phyloP scores from a whole-genome alignment of 2,113 vertebrate genomes.

The Osmerus mordax region DNA sequence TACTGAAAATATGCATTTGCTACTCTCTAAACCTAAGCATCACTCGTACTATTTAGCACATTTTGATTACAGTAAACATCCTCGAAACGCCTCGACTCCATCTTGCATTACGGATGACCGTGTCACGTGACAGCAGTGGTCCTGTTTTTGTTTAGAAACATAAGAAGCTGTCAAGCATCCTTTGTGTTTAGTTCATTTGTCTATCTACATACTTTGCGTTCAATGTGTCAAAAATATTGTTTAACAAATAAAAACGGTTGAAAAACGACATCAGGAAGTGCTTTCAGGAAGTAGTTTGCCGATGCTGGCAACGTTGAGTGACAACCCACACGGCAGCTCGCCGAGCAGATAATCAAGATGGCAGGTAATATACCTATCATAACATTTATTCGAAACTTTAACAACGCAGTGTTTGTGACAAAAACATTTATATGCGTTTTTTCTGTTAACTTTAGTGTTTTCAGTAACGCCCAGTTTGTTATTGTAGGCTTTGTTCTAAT shows the following conservation, averaged over 20 bases:
- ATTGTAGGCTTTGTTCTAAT: neutral
- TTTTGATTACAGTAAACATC: slow-evolving; percentile 38
- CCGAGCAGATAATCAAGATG: slow-evolving; percentile 77
- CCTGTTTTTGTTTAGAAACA: slow-evolving; percentile 23
- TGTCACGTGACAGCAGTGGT: slow-evolving; percentile 64
- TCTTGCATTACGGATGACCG: slow-evolving; percentile 63
- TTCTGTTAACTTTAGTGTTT: neutral
- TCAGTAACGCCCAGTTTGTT: rapidly evolving
- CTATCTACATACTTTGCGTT: slow-evolving; percentile 5
- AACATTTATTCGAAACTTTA: slow-evolving; percentile 27
- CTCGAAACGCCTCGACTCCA: slow-evolving; percentile 57
- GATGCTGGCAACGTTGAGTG: slow-evolving; percentile 55
- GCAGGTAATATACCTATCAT: slow-evolving; percentile 66
- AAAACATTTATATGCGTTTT: rapidly evolving
- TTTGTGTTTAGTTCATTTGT: slow-evolving; percentile 34
- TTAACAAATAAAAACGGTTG: slow-evolving; percentile 7
- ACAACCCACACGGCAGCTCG: slow-evolving; percentile 69
- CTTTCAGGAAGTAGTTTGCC: slow-evolving; percentile 69
- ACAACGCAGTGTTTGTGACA: neutral
- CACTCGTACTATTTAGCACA: slow-evolving; percentile 32
- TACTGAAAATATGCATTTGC: neutral
- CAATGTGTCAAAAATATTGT: neutral
- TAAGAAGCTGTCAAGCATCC: slow-evolving; percentile 37
- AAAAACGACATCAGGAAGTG: slow-evolving; percentile 51
- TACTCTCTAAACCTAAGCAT: slow-evolving; percentile 11